Base-by-base conservation (phyloP, 2,113 vertebrate genomes). In the Hippocampus barbouri region DNA sequence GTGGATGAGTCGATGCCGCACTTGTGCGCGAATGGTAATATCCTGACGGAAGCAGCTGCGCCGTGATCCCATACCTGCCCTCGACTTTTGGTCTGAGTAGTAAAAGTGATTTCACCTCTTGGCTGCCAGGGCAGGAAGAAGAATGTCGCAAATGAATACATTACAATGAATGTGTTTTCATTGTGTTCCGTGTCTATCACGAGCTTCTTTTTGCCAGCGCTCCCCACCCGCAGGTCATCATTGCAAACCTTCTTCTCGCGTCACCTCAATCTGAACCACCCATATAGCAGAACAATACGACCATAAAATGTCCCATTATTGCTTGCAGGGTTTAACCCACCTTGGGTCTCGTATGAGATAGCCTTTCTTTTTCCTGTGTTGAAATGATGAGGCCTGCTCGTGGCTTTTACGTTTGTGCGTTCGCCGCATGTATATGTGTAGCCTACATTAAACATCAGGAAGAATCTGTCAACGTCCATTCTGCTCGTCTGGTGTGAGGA, bases 11-110 rank as follows among this genome's bases (percentile, higher is more conserved):
- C 14, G 8, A 67, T 57, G 41, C 75, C 49, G 71, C 15, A 47
- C 41, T 47, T 45, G 12, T 27, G 41, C 14, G 8, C 64, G 14
- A 3, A 20, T 9, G 64, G 10, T 60, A 71, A 51, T 12, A 74
- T 85, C 86, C 81, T 81, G 2, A 71, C 74, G 89, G 89, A 90
- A 85, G 79, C 89, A 89, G 85, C 86, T 90, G 89, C 74, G 27
- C 40, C 56, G 30, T 47, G 59, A 61, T 79, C 74, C 74, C 66
- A 59, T 82, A 90, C 86, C 89, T 89, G 84, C 84, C 86, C 82
- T 76, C 1, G 67, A 82, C 83, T 79, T 83, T 74, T 81, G 60
- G 84, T 76, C 80, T 27, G 20, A 75, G 76, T 80, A 86, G 79
- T 71, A 64, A 79, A 81, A 84, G 73, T 72, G 64, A 63, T 73